Percentiles rank a stretch among this genome's conserved stretches.
Conservation (phyloP, 1,140 invertebrate species). For the Meloidogyne floridensis region DNA sequence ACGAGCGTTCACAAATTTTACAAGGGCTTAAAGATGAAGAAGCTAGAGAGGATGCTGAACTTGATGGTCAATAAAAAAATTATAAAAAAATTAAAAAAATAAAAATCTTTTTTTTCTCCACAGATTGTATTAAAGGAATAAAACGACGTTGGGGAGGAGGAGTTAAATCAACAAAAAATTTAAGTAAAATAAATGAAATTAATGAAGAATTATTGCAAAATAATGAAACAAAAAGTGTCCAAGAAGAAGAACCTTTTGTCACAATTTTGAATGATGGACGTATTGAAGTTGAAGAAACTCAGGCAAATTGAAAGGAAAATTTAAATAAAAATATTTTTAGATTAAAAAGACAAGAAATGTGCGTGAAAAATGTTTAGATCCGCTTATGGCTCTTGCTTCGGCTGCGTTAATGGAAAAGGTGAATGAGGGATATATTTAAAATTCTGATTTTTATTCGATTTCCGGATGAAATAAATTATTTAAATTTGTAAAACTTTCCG, state of each 20-base stretch:
- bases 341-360: background rate
- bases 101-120: background rate
- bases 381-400: constrained; percentile 21
- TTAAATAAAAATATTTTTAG: background rate
- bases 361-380: background rate
- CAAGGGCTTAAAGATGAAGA: background rate
- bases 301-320: background rate
- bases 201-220: too few relatives aligned
- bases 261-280: constrained; percentile 27
- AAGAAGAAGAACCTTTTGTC: constrained; percentile 28
- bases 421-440: background rate
- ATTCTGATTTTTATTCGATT: background rate
- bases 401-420: background rate
- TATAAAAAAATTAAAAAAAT: background rate
- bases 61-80: background rate
- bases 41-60: background rate
- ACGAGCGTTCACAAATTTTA: background rate
- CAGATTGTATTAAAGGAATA: background rate
- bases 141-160: background rate
- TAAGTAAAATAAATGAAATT: too few relatives aligned
- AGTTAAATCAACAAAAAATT: too few relatives aligned
- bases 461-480: background rate
- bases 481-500: too few relatives aligned
- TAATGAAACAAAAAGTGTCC: background rate
- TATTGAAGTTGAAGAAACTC: constrained; percentile 25